These are phyloP conservation scores for Platypus cylindrus DNA, from an alignment of 2,888 invertebrate species.

Conservation along the genomic window DNA sequence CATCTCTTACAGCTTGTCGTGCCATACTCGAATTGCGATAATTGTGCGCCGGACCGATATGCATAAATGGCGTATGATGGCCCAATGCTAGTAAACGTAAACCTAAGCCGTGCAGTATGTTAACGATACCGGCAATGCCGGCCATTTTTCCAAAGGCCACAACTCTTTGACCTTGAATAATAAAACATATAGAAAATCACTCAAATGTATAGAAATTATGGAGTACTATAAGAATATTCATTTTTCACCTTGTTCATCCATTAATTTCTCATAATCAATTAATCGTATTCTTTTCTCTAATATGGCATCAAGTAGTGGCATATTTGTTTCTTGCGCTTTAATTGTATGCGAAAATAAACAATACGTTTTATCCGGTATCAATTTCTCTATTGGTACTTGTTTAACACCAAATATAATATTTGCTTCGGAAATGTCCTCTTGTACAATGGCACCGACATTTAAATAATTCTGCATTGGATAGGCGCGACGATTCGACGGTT, in stretches of 20 bases:
- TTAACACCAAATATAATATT: slow-evolving; percentile 96
- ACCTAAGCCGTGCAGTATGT: slow-evolving; percentile 95
- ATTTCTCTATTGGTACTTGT: slow-evolving; percentile 72
- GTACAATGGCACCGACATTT: slow-evolving; percentile 82
- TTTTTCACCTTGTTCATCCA: slow-evolving; percentile 50
- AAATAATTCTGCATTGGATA: slow-evolving; percentile 96
- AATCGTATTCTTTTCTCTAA: slow-evolving; percentile 92
- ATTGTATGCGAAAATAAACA: slow-evolving; percentile 99
- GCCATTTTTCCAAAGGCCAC: slow-evolving; percentile 99
- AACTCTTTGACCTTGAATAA: slow-evolving; percentile 59
- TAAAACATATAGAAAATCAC: slow-evolving; percentile 1
- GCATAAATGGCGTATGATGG: slow-evolving; percentile 99
- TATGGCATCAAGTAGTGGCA: slow-evolving; percentile 92
- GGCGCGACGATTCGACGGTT: slow-evolving; percentile 93
- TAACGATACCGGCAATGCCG: slow-evolving; percentile 95
- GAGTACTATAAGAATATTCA: background rate
- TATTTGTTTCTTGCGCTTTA: slow-evolving; percentile 96
- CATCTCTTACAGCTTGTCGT: slow-evolving; percentile 90
- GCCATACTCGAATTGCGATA: slow-evolving; percentile 98
- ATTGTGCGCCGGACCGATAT: slow-evolving; percentile 94
- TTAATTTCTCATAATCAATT: slow-evolving; percentile 94
- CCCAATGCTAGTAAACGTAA: slow-evolving; percentile 86
- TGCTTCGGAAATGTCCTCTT: slow-evolving; percentile 94
- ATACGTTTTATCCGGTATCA: slow-evolving; percentile 94
- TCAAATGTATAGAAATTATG: too few relatives aligned